Evolutionary conservation across 1,140 invertebrate species (phyloP).

Genomic region (Drosophila lini): DNA sequence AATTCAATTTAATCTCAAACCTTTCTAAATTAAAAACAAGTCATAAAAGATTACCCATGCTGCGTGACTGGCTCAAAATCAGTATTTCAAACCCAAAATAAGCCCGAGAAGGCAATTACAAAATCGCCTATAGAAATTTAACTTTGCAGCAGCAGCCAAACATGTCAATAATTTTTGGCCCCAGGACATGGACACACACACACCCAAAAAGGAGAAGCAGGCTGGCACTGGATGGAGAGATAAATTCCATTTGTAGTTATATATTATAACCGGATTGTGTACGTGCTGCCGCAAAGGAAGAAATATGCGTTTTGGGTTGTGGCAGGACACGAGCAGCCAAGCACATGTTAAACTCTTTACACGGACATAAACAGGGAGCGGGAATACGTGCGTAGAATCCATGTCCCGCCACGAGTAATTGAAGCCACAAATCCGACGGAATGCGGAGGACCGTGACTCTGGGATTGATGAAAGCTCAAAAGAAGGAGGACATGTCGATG

Average conservation of each 20-base stretch:
- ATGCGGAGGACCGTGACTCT: slow-evolving; percentile 31
- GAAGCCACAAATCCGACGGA: slow-evolving; percentile 55
- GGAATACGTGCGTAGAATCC: slow-evolving; percentile 77
- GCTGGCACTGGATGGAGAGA: slow-evolving; percentile 16
- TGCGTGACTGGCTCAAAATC: slow-evolving; percentile 26
- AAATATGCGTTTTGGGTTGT: slow-evolving; percentile 59
- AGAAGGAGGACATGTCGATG: slow-evolving; percentile 47
- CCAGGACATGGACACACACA: not conserved
- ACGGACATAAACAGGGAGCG: slow-evolving; percentile 76
- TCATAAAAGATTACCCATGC: not conserved
- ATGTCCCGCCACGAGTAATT: slow-evolving; percentile 62
- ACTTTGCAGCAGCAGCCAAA: slow-evolving; percentile 18
- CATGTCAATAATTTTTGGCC: slow-evolving; percentile 58
- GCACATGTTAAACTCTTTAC: slow-evolving; percentile 82
- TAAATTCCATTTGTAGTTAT: slow-evolving; percentile 64
- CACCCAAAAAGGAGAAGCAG: not conserved
- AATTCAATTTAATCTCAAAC: not conserved
- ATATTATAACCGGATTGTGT: slow-evolving; percentile 60
- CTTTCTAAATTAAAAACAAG: not conserved
- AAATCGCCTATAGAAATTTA: slow-evolving; percentile 16
- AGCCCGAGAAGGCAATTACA: slow-evolving; percentile 33
- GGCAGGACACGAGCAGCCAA: slow-evolving; percentile 36
- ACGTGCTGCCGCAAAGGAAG: slow-evolving; percentile 48
- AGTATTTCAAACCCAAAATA: not conserved
- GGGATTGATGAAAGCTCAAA: slow-evolving; percentile 68